phyloP scores from a whole-genome alignment of 1,140 invertebrate genomes.

The Oryctes rhinoceros region DNA sequence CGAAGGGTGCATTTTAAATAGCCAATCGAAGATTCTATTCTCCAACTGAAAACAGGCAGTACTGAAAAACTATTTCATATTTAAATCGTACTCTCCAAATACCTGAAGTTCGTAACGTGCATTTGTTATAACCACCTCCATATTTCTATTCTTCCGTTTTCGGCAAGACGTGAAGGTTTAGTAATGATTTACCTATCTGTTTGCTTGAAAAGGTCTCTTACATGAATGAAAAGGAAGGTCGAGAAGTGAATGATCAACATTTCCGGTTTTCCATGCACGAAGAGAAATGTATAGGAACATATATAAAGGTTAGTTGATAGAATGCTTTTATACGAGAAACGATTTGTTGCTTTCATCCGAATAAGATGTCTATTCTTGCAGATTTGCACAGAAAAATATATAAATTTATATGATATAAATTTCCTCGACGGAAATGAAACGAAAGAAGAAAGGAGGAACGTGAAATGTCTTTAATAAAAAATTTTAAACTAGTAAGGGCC shows the following conservation, averaged over 20 bases:
- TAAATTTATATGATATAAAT: not conserved
- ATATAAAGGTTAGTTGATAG: not conserved
- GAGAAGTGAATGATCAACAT: conserved; percentile 21
- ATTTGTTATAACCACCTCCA: not conserved
- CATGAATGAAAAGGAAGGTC: not conserved
- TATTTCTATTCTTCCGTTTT: conserved; percentile 11
- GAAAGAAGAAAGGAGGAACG: too few relatives aligned
- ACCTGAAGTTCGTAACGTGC: not conserved
- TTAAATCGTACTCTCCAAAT: conserved; percentile 32
- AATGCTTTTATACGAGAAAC: not conserved
- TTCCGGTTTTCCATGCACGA: not conserved
- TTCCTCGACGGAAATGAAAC: not conserved
- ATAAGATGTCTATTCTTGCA: not conserved
- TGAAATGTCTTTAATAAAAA: too few relatives aligned
- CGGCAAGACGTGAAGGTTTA: not conserved
- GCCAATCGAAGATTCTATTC: conserved; percentile 14
- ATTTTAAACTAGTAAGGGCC: too few relatives aligned
- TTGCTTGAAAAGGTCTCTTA: not conserved
- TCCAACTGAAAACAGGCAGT: not conserved
- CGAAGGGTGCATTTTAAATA: conserved; percentile 41
- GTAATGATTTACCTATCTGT: conserved; percentile 13
- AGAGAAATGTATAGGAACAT: not conserved
- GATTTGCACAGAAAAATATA: not conserved
- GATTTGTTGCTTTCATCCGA: conserved; percentile 6
- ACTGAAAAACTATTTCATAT: conserved; percentile 30